These are phyloP conservation scores for Lepidocyrtoides sp. DNA, from an alignment of 2,888 invertebrate genomes.

Conservation along the genomic window DNA sequence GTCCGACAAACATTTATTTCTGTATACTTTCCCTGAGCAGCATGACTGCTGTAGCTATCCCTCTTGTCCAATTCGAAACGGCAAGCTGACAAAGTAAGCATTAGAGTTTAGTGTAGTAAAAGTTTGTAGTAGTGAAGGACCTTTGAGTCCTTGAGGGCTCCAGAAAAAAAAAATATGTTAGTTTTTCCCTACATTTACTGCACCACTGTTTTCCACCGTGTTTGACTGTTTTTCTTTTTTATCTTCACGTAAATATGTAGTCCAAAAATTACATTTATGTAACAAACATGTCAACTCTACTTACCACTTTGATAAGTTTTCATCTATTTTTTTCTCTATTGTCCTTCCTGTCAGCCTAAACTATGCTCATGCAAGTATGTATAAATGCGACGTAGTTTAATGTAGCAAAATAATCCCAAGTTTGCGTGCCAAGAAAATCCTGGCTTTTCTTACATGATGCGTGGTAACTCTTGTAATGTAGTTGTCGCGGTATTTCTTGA, in stretches of 20 bases:
- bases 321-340: slow-evolving; percentile 29
- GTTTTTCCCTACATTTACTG: background rate
- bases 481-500: no score
- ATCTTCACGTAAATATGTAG: background rate
- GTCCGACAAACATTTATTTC: slow-evolving; percentile 10
- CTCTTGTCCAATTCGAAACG: slow-evolving; percentile 35
- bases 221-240: slow-evolving; percentile 7
- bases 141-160: slow-evolving; percentile 45
- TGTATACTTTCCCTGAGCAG: slow-evolving; percentile 11
- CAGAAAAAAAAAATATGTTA: slow-evolving; percentile 1
- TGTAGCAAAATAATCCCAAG: slow-evolving; percentile 37
- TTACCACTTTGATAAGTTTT: slow-evolving; percentile 7
- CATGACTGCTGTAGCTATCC: slow-evolving; percentile 25
- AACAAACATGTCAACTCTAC: background rate
- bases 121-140: slow-evolving; percentile 37
- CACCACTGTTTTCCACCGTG: background rate
- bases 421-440: slow-evolving; percentile 22
- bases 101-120: no score
- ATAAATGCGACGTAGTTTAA: slow-evolving; percentile 19
- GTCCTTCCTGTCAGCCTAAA: slow-evolving; percentile 52
- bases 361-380: slow-evolving; percentile 30
- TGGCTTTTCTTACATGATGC: background rate
- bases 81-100: slow-evolving; percentile 2
- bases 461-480: no score
- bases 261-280: slow-evolving; percentile 23